Base-by-base conservation (phyloP, 2,113 vertebrate genomes). In the Podocnemis expansa region DNA sequence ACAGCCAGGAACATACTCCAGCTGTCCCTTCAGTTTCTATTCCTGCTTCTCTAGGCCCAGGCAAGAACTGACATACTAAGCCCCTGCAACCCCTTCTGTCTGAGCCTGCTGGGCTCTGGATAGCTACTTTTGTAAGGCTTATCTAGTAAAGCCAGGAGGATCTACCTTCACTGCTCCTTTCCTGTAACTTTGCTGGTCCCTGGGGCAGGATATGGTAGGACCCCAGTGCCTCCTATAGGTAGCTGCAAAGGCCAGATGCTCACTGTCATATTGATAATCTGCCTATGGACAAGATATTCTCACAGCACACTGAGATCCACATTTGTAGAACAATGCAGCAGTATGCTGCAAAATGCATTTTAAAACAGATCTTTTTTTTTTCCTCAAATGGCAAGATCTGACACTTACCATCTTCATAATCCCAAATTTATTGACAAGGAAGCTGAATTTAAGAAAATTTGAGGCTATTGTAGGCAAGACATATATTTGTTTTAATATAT, bases 301-400 rank as follows among this genome's bases (percentile, higher is more conserved):
- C 73, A 79, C 8, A 94, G 27, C 12, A 87, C 89, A 80, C 3
- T 78, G 47, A 27, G 60, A 76, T 82, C 89, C 76, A 80, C 70
- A 76, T 89, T 95, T 94, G 67, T 85, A 75, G 84, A 96, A 83
- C 25, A 6, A 80, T 45, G 45, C 51, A 89, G 78, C 87, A 73
- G 87, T 75, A n/a, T 27, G 13, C 51, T 38, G 10, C 60, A 85
- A 11, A 8, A 67, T 63, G 67, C 19, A 91, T 82, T 89, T 93
- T 87, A 5, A 97, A 85, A n/a, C 63, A 67, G 16, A 21, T n/a
- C 82, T 31, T 0, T 27, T 58, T 89, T 91, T 60, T 87, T 89
- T 17, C 49, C 47, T 70, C 91, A 52, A 75, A 89, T 76, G 34
- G 76, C 1, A 78, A 85, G 52, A 16, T 52, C 34, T 80, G 54